Evolutionary conservation across 2,797 vertebrate genomes (phyloP).

Genomic region (Anguilla megastoma): DNA sequence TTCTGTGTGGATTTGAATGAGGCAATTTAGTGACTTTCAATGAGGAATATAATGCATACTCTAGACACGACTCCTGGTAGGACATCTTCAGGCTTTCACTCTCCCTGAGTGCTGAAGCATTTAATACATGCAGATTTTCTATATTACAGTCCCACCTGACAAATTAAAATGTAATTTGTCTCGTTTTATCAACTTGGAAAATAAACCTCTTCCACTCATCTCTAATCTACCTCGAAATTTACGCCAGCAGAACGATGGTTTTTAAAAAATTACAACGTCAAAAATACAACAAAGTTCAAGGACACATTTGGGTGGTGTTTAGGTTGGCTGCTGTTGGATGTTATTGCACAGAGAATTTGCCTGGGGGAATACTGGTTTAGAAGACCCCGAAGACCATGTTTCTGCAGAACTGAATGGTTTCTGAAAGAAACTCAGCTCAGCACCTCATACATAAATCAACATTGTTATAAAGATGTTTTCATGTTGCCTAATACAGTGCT

Average conservation of each 20-base stretch:
- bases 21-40: too few species aligned
- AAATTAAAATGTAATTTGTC: background rate
- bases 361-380: background rate
- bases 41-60: background rate
- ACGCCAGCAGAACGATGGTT: background rate
- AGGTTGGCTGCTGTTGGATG: background rate
- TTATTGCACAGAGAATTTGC: background rate
- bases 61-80: background rate
- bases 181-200: background rate
- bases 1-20: background rate
- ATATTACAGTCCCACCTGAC: background rate
- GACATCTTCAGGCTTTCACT: background rate
- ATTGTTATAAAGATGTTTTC: constrained; percentile 6
- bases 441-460: background rate
- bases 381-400: background rate
- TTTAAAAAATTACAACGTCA: background rate
- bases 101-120: background rate
- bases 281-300: too few species aligned
- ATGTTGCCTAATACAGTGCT: background rate
- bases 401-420: background rate
- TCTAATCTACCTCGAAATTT: background rate
- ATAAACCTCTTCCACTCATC: background rate
- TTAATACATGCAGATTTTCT: background rate
- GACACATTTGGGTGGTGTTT: too few species aligned
- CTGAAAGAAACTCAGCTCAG: background rate